Evolutionary conservation across 2,888 invertebrate species (phyloP).

Genomic region (Aphidoletes aphidimyza): DNA sequence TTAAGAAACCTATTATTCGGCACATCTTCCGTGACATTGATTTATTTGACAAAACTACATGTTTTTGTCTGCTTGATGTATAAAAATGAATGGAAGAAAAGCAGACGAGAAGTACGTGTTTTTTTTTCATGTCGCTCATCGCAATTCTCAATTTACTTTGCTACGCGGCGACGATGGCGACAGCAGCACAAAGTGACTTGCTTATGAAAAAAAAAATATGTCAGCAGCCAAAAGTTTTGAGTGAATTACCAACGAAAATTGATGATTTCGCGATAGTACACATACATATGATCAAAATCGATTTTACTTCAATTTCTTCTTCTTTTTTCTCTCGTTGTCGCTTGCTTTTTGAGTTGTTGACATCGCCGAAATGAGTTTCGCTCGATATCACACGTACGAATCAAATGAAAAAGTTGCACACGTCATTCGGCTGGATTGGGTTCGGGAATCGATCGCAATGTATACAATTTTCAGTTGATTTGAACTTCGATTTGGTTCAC

Average conservation of each 20-base stretch:
- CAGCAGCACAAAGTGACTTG: not conserved
- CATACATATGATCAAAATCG: conserved; percentile 21
- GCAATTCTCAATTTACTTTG: not conserved
- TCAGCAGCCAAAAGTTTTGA: not conserved
- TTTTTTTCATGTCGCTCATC: not conserved
- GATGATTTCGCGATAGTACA: conserved; percentile 39
- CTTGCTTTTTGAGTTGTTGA: conserved; percentile 2
- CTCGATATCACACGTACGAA: conserved; percentile 34
- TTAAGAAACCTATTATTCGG: not conserved
- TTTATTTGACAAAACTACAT: conserved; percentile 43
- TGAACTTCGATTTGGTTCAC: not conserved
- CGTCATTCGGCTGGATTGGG: not conserved
- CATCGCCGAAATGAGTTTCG: conserved; percentile 15
- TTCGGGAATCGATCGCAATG: not conserved
- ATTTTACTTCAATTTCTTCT: not conserved
- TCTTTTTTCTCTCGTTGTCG: not conserved
- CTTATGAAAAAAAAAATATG: conserved; percentile 37
- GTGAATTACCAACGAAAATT: not conserved
- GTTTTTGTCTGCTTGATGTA: not conserved
- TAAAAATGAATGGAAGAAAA: too few species aligned
- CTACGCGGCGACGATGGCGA: too few species aligned
- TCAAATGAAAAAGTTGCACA: not conserved
- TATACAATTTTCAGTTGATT: not conserved
- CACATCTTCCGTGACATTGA: conserved; percentile 23
- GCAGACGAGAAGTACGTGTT: not conserved